phyloP scores from a whole-genome alignment of 1,140 invertebrate species.

The Elymnias hypermnestra region DNA sequence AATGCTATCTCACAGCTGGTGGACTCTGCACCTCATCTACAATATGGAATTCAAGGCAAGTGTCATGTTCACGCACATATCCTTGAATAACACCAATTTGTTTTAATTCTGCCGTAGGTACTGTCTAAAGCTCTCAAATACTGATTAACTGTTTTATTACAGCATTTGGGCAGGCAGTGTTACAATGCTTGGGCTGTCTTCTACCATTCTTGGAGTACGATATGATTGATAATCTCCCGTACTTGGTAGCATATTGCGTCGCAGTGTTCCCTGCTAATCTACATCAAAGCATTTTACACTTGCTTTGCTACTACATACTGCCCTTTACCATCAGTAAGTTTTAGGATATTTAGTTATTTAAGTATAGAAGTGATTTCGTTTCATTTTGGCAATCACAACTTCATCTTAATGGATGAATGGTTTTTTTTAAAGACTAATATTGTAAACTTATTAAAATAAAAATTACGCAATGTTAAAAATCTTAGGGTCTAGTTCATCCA shows the following conservation, averaged over 20 bases:
- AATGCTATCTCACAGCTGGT: conserved; percentile 88
- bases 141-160: no score
- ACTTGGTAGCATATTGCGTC: conserved; percentile 94
- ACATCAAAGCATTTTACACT: conserved; percentile 96
- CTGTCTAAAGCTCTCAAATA: no score
- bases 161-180: conserved; percentile 94
- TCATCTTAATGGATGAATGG: no score
- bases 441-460: no score
- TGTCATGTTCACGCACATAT: no score
- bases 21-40: conserved; percentile 89
- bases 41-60: conserved; percentile 88
- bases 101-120: no score
- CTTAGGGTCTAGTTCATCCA: no score
- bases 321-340: conserved; percentile 97
- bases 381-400: no score
- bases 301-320: conserved; percentile 96
- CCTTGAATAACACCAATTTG: no score
- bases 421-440: no score
- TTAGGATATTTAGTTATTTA: neutral
- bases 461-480: no score
- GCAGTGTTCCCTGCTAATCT: conserved; percentile 92
- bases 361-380: no score
- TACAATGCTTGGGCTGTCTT: conserved; percentile 93
- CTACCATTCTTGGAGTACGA: conserved; percentile 98
- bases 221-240: conserved; percentile 95